phyloP scores from a whole-genome alignment of 2,797 vertebrate genomes.

The Eptatretus atami region DNA sequence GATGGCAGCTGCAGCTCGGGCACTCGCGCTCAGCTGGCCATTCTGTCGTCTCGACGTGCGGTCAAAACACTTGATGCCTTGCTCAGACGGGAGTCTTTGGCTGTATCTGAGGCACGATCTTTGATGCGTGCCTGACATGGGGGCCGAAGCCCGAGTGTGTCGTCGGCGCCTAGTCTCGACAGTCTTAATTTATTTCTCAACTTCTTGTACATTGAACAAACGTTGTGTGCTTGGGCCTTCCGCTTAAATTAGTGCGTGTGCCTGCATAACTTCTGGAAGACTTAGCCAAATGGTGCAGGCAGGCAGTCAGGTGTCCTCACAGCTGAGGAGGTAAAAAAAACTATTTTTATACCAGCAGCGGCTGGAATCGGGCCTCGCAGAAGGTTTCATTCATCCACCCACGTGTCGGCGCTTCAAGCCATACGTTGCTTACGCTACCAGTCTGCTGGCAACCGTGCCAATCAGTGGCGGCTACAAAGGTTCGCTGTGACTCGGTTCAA shows the following conservation, averaged over 20 bases:
- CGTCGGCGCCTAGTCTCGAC: constrained; percentile 38
- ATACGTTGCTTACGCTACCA: constrained; percentile 88
- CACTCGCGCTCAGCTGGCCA: constrained; percentile 65
- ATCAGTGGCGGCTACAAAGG: constrained; percentile 95
- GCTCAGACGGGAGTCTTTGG: constrained; percentile 72
- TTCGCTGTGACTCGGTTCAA: constrained; percentile 88
- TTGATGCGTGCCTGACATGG: constrained; percentile 66
- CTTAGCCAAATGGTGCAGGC: constrained; percentile 80
- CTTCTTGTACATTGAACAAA: too few relatives aligned
- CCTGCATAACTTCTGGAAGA: constrained; percentile 81
- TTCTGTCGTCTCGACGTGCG: constrained; percentile 92
- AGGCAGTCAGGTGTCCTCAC: constrained; percentile 70
- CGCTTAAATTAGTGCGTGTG: constrained; percentile 61
- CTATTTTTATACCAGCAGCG: constrained; percentile 93
- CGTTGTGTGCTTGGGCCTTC: constrained; percentile 67
- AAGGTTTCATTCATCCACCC: constrained; percentile 58
- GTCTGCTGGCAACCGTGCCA: constrained; percentile 75
- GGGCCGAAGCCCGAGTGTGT: constrained; percentile 78
- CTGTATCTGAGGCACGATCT: constrained; percentile 86
- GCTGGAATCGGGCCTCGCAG: constrained; percentile 63
- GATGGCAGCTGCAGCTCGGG: constrained; percentile 78
- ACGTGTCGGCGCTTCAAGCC: constrained; percentile 55
- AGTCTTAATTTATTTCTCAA: too few relatives aligned
- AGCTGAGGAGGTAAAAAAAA: constrained; percentile 76
- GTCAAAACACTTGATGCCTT: constrained; percentile 83